These are phyloP conservation scores for Rhopilema esculentum DNA, from an alignment of 30 jellyfish, hydroid and myxozoan species.

Conservation along the genomic window DNA sequence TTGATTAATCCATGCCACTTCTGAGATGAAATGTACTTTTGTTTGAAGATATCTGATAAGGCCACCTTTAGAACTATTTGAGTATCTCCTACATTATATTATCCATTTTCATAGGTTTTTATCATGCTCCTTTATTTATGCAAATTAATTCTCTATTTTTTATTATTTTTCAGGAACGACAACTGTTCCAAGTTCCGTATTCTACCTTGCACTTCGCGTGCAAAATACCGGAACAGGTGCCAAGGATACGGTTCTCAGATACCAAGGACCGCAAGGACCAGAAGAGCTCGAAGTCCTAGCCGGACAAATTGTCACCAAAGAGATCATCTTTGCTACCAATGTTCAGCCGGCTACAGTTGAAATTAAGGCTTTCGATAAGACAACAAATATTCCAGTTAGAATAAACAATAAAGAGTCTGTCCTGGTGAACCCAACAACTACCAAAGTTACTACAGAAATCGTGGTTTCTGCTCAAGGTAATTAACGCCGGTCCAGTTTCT, in stretches of 20 bases:
- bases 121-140: not conserved
- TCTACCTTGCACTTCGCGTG: constrained; percentile 55
- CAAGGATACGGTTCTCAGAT: constrained; percentile 38
- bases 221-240: constrained; percentile 51
- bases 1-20: too few relatives aligned
- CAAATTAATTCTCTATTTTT: not conserved
- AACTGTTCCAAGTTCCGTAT: constrained; percentile 11
- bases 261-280: constrained; percentile 58
- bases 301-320: constrained; percentile 46
- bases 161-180: constrained; percentile 41
- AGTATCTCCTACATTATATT: too few relatives aligned
- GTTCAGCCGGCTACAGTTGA: constrained; percentile 71
- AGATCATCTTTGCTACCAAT: constrained; percentile 43
- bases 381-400: constrained; percentile 16
- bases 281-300: constrained; percentile 63
- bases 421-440: constrained; percentile 49
- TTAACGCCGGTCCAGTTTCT: too few relatives aligned
- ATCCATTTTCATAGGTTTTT: not conserved
- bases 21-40: too few relatives aligned
- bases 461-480: constrained; percentile 45
- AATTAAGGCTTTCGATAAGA: constrained; percentile 62
- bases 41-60: too few relatives aligned
- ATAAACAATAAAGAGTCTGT: constrained; percentile 48
- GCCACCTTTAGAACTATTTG: too few relatives aligned
- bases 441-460: constrained; percentile 44